Evolutionary conservation across 2,888 invertebrate species (phyloP).

Genomic region (Ceriagrion tenellum): DNA sequence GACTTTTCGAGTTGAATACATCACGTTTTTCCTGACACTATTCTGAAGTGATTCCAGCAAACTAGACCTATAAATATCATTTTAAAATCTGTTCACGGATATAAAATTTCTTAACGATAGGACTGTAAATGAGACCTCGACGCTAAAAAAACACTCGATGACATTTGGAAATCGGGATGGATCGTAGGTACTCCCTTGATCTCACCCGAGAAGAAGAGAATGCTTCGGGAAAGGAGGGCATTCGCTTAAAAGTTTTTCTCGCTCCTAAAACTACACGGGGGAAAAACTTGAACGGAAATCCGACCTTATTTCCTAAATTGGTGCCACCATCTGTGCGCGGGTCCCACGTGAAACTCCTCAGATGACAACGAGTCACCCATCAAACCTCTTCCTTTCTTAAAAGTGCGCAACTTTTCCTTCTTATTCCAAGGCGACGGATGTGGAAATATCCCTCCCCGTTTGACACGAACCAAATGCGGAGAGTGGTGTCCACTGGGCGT

Average conservation of each 20-base stretch:
- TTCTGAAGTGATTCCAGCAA: no score
- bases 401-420: background rate
- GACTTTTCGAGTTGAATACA: no score
- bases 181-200: background rate
- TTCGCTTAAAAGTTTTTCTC: background rate
- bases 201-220: background rate
- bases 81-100: no score
- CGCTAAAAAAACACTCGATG: no score
- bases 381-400: slow-evolving; percentile 1
- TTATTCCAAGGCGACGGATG: background rate
- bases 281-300: slow-evolving; percentile 23
- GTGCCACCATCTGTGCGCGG: background rate
- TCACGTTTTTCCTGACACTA: no score
- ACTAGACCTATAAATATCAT: no score
- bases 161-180: background rate
- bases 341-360: background rate
- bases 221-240: background rate
- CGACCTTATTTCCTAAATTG: slow-evolving; percentile 17
- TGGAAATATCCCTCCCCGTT: background rate
- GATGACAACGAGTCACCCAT: background rate
- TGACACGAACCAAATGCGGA: background rate
- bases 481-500: background rate
- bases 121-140: no score
- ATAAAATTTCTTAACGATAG: no score
- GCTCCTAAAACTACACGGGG: background rate